Evolutionary conservation across 2,888 invertebrate genomes (phyloP).

Genomic region (Idaea straminata): DNA sequence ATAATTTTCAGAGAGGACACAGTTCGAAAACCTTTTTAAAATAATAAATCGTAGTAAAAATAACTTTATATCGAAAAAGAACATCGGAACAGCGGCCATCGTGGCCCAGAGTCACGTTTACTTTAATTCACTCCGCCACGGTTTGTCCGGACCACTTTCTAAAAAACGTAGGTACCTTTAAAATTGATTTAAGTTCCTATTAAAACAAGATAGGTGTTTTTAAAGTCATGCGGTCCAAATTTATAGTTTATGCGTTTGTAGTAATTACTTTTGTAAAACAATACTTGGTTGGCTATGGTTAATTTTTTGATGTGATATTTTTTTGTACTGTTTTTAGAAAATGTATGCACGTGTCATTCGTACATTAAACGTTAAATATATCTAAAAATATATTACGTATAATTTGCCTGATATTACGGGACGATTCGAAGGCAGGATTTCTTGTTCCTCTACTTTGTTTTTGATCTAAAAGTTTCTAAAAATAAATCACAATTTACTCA

Average conservation of each 20-base stretch:
- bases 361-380: no score
- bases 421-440: no score
- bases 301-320: no score
- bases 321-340: no score
- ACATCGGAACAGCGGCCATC: constrained; percentile 42
- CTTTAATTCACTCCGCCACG: constrained; percentile 53
- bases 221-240: neutral
- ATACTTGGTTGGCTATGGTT: no score
- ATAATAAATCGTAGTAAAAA: constrained; percentile 7
- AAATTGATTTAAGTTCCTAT: constrained; percentile 22
- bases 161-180: constrained; percentile 28
- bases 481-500: no score
- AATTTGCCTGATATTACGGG: no score
- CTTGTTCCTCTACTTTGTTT: no score
- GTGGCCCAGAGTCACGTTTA: constrained; percentile 54
- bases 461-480: no score
- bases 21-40: neutral
- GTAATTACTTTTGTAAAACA: neutral
- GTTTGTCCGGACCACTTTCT: constrained; percentile 48
- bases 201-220: neutral
- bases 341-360: no score
- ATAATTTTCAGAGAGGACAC: neutral
- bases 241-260: neutral
- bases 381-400: no score
- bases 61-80: constrained; percentile 35